phyloP scores from a whole-genome alignment of 2,113 vertebrate genomes.

The Phalacrocorax carbo region DNA sequence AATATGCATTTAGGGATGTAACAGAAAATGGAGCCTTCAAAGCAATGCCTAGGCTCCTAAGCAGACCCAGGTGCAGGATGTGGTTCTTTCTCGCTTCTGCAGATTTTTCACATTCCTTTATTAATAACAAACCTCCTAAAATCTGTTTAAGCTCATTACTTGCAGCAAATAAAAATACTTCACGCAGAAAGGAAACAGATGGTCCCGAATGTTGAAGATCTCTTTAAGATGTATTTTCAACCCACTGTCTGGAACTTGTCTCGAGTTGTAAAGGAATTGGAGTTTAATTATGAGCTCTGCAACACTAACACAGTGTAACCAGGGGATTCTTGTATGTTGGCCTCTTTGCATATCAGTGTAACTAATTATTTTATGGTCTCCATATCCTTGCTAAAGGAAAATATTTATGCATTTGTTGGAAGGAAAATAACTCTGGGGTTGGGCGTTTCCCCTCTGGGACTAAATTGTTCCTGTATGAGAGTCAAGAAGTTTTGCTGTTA shows the following conservation, averaged over 20 bases:
- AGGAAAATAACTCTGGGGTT: not conserved
- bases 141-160: constrained; percentile 50
- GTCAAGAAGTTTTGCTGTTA: not conserved
- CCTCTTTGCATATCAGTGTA: not conserved
- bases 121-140: constrained; percentile 51
- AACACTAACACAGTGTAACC: constrained; percentile 1
- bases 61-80: not conserved
- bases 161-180: constrained; percentile 52
- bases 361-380: not conserved
- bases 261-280: not conserved
- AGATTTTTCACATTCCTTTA: constrained; percentile 22
- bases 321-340: constrained; percentile 4
- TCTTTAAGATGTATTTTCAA: constrained; percentile 33
- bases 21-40: not conserved
- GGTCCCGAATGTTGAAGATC: constrained; percentile 28
- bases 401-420: not conserved
- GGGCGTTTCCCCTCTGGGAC: not conserved
- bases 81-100: not conserved
- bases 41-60: not conserved
- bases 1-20: not conserved
- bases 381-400: not conserved
- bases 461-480: not conserved
- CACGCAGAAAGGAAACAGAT: constrained; percentile 64
- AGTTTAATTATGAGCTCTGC: constrained; percentile 49
- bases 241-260: constrained; percentile 41